Conservation (phyloP, 2,113 vertebrate species). For the Hemiprocne comata region DNA sequence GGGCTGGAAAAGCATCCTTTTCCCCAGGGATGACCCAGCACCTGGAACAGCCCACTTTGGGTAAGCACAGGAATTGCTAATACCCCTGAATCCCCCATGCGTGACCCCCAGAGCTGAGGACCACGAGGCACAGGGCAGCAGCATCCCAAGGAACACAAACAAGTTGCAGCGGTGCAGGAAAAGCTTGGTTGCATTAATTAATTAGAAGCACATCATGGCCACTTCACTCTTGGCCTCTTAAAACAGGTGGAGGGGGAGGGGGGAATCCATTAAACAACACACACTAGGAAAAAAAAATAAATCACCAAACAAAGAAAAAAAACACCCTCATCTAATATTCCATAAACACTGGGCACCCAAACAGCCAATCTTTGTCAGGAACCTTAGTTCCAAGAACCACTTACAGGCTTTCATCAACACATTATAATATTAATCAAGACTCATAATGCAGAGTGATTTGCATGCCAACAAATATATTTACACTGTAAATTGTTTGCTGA, state of each 20-base stretch:
- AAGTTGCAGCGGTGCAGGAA: neutral
- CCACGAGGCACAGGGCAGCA: neutral
- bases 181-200: conserved; percentile 46
- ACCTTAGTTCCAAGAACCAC: conserved; percentile 77
- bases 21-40: neutral
- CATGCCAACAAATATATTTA: conserved; percentile 86
- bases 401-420: conserved; percentile 82
- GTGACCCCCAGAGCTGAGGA: too few relatives aligned
- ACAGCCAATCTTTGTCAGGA: conserved; percentile 76
- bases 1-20: neutral
- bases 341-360: conserved; percentile 75
- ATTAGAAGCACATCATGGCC: neutral
- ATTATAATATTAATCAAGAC: conserved; percentile 86
- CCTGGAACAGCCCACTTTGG: accelerated
- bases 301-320: neutral
- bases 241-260: neutral
- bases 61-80: neutral
- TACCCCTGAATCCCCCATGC: neutral
- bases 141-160: neutral
- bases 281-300: neutral
- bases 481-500: conserved; percentile 83
- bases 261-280: neutral
- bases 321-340: conserved; percentile 72
- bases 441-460: conserved; percentile 83
- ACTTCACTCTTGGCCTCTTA: neutral